Evolutionary conservation across 2,888 invertebrate genomes (phyloP).

Genomic region (Agriopis aurantiaria): DNA sequence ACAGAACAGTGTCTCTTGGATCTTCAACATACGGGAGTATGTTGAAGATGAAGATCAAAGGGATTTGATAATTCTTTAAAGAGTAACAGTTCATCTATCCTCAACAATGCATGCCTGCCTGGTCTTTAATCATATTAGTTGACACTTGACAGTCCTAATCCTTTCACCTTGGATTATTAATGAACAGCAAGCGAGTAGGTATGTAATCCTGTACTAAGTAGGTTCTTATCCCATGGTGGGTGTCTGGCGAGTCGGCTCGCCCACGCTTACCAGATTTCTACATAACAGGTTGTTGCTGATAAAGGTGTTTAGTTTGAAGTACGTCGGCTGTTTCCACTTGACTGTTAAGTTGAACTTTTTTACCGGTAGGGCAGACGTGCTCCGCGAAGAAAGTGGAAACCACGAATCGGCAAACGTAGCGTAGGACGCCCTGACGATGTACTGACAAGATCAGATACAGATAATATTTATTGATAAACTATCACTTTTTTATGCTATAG

Average conservation of each 20-base stretch:
- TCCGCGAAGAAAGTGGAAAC: too few relatives aligned
- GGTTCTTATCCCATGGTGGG: constrained; percentile 54
- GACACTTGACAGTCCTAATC: constrained; percentile 35
- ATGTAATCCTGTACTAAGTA: constrained; percentile 43
- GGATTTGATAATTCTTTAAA: constrained; percentile 1
- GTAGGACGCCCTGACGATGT: too few relatives aligned
- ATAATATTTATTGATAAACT: too few relatives aligned
- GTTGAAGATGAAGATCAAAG: too few relatives aligned
- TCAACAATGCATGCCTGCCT: constrained; percentile 13
- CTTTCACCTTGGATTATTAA: constrained; percentile 42
- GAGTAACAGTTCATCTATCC: constrained; percentile 11
- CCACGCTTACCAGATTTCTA: constrained; percentile 71
- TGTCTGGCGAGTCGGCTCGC: constrained; percentile 59
- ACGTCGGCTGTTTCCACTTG: constrained; percentile 4
- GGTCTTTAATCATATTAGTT: constrained; percentile 27
- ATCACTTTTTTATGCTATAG: too few relatives aligned
- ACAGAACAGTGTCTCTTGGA: too few relatives aligned
- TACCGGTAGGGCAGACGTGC: too few relatives aligned
- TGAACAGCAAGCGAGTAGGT: constrained; percentile 27
- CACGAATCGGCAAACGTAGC: too few relatives aligned
- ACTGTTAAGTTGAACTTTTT: background rate
- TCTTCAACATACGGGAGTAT: too few relatives aligned
- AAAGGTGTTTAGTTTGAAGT: constrained; percentile 30
- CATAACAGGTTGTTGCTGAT: constrained; percentile 61
- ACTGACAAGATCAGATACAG: too few relatives aligned